Percentiles rank a stretch among this genome's conserved stretches.
phyloP scores from a whole-genome alignment of 1,140 invertebrate species.

The Eurosta solidaginis region DNA sequence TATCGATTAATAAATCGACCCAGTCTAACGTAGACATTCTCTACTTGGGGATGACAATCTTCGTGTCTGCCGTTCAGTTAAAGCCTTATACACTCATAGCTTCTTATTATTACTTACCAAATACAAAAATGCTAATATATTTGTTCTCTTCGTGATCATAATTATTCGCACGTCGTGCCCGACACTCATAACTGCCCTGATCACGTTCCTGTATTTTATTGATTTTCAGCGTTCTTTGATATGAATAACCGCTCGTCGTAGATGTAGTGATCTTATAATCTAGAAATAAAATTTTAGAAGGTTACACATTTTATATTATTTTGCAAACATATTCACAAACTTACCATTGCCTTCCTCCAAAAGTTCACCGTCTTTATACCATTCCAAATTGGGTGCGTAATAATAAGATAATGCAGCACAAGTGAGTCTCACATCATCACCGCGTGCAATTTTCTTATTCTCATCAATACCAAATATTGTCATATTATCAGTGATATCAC shows the following conservation, averaged over 20 bases:
- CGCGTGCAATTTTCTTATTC: conserved; percentile 59
- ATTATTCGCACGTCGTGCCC: conserved; percentile 40
- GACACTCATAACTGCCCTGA: conserved; percentile 52
- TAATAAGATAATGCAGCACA: conserved; percentile 66
- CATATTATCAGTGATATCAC: conserved; percentile 48
- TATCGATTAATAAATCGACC: no score
- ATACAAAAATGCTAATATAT: conserved; percentile 44
- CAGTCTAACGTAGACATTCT: no score
- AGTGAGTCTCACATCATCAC: conserved; percentile 62
- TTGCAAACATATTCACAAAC: background rate
- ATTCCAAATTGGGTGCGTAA: conserved; percentile 60
- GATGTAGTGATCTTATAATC: conserved; percentile 37
- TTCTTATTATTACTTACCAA: conserved; percentile 36
- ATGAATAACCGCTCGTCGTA: conserved; percentile 45
- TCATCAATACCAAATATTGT: conserved; percentile 44
- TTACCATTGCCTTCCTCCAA: conserved; percentile 34
- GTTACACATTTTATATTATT: background rate
- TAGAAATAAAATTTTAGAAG: conserved; percentile 7
- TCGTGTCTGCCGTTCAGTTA: no score
- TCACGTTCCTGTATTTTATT: conserved; percentile 41
- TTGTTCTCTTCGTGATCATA: conserved; percentile 38
- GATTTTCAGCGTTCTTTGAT: conserved; percentile 46
- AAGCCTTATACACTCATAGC: no score
- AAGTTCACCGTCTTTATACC: conserved; percentile 50
- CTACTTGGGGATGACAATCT: no score